phyloP scores from a whole-genome alignment of 1,140 invertebrate species.

The Papilio machaon region DNA sequence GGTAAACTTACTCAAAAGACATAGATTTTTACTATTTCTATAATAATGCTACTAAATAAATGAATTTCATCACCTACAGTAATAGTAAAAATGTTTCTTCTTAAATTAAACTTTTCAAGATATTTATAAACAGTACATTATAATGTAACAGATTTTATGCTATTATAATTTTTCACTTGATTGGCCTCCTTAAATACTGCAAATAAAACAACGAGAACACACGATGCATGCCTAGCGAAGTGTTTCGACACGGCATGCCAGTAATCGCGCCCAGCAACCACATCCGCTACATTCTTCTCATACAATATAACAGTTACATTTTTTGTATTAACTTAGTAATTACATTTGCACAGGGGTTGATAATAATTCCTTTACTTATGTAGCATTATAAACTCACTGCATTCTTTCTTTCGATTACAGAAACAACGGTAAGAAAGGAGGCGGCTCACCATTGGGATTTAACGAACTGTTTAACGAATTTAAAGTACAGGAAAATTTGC shows the following conservation, averaged over 20 bases:
- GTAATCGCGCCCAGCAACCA: conserved; percentile 72
- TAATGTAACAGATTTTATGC: no score
- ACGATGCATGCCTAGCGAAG: conserved; percentile 63
- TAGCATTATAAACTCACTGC: neutral
- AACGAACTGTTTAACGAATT: conserved; percentile 93
- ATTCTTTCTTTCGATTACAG: conserved; percentile 68
- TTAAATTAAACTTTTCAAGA: no score
- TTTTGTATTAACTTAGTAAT: conserved; percentile 51
- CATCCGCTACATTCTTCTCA: conserved; percentile 70
- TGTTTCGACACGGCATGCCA: conserved; percentile 71
- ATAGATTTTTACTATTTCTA: no score
- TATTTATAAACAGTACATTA: no score
- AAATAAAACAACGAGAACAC: conserved; percentile 60
- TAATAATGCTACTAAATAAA: no score
- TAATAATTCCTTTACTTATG: conserved; percentile 9
- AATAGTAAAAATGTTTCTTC: no score
- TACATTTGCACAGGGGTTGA: conserved; percentile 33
- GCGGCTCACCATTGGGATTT: conserved; percentile 90
- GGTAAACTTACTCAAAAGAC: no score
- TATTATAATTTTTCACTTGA: conserved; percentile 49
- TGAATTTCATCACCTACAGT: no score
- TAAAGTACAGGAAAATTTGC: conserved; percentile 91
- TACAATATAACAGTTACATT: conserved; percentile 57
- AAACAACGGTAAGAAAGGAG: conserved; percentile 83
- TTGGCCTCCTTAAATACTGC: conserved; percentile 45